These are phyloP conservation scores for Gallinago undulata DNA, from an alignment of 2,113 vertebrate species.

Conservation along the genomic window DNA sequence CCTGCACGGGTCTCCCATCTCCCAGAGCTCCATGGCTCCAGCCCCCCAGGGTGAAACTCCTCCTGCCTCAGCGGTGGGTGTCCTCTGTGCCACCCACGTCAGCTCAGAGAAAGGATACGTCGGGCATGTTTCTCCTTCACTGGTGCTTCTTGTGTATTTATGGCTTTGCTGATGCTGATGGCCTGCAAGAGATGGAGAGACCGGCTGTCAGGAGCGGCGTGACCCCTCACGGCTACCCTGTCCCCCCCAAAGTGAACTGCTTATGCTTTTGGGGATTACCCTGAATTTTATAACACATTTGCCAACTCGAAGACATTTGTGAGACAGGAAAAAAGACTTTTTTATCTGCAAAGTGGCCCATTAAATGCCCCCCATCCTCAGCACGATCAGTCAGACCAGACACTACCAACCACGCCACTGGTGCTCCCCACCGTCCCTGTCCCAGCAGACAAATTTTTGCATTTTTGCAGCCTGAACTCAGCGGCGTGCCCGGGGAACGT, in stretches of 20 bases:
- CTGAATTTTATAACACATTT: background rate
- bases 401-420: accelerated
- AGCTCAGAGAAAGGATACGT: conserved; percentile 85
- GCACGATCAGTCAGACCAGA: background rate
- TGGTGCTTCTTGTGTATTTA: conserved; percentile 88
- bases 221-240: background rate
- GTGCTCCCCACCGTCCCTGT: background rate
- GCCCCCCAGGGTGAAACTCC: background rate
- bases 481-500: accelerated
- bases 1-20: accelerated
- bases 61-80: background rate
- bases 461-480: conserved; percentile 36
- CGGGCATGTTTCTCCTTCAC: conserved; percentile 98
- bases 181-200: conserved; percentile 73
- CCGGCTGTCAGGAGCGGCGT: background rate
- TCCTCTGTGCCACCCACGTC: accelerated
- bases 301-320: background rate
- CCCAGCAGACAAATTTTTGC: background rate
- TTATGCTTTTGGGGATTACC: background rate
- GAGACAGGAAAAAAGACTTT: background rate
- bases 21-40: background rate
- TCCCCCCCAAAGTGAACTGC: background rate
- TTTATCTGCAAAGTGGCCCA: background rate
- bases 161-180: conserved; percentile 97
- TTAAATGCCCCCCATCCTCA: background rate